phyloP scores from a whole-genome alignment of 1,140 invertebrate genomes.

The Cryptotermes secundus region DNA sequence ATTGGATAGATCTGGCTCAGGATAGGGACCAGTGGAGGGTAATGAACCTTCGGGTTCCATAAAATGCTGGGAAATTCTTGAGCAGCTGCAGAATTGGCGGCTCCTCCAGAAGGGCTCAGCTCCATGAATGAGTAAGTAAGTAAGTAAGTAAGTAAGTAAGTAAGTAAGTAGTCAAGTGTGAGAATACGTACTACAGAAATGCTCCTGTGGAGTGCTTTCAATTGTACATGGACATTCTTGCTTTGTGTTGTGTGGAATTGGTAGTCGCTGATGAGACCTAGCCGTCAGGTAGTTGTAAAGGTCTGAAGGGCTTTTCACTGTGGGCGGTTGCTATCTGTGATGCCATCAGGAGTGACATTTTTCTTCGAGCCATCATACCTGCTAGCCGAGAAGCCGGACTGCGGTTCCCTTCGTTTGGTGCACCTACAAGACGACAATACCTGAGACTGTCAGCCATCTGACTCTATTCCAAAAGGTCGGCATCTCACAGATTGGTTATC shows the following conservation, averaged over 20 bases:
- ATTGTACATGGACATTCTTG: too few species aligned
- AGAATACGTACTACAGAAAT: too few species aligned
- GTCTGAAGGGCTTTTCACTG: not conserved
- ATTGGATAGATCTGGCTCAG: too few species aligned
- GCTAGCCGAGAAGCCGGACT: not conserved
- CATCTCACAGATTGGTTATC: not conserved
- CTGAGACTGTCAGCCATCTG: not conserved
- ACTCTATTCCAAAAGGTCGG: not conserved
- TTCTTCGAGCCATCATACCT: not conserved
- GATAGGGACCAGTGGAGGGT: too few species aligned
- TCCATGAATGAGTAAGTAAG: too few species aligned
- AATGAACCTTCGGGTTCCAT: too few species aligned
- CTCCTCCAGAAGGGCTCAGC: too few species aligned
- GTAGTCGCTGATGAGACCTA: not conserved
- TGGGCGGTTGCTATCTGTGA: constrained; percentile 8
- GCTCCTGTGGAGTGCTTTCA: too few species aligned
- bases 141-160: too few species aligned
- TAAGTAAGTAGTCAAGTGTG: too few species aligned
- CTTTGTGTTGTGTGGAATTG: not conserved
- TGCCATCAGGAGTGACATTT: not conserved
- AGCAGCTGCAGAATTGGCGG: too few species aligned
- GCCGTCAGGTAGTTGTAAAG: not conserved
- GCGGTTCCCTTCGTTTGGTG: not conserved
- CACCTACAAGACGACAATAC: not conserved
- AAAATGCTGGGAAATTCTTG: too few species aligned